Percentiles rank a stretch among this genome's conserved stretches.
phyloP scores from a whole-genome alignment of 2,797 vertebrate species.

The Threskiornis aethiopicus region DNA sequence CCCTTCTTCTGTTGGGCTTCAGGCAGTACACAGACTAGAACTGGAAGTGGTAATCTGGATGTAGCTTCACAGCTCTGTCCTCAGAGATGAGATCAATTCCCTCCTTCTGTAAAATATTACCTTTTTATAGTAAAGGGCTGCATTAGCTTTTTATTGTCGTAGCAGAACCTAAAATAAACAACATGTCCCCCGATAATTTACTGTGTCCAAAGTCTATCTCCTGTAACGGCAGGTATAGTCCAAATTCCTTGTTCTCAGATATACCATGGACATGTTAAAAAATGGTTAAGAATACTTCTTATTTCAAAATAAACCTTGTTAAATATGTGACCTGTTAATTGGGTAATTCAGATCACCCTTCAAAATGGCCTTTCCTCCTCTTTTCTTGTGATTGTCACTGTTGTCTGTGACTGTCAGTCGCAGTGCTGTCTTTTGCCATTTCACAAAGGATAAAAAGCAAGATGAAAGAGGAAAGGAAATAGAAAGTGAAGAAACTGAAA shows the following conservation, averaged over 20 bases:
- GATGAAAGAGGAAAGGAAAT: not conserved
- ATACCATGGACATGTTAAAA: not conserved
- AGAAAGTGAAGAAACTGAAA: not conserved
- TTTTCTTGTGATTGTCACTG: not conserved
- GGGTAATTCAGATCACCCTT: not conserved
- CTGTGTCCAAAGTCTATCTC: not conserved
- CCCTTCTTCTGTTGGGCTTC: not conserved
- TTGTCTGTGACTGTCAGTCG: not conserved
- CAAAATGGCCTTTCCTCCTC: not conserved
- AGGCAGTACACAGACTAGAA: not conserved
- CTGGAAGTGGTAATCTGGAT: not conserved
- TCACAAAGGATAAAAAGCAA: not conserved
- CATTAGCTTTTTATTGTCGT: not conserved
- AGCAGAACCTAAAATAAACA: not conserved
- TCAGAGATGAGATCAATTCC: not conserved
- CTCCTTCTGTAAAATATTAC: not conserved
- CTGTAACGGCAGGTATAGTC: not conserved
- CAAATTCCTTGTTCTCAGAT: not conserved
- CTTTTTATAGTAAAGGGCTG: not conserved
- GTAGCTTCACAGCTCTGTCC: not conserved
- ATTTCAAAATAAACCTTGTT: not conserved
- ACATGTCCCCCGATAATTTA: accelerated
- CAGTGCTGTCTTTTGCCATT: not conserved
- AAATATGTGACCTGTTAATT: not conserved
- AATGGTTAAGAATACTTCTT: not conserved